Base-by-base conservation (phyloP, 1,140 invertebrate genomes). In the Brachionus asplanchnoidis region DNA sequence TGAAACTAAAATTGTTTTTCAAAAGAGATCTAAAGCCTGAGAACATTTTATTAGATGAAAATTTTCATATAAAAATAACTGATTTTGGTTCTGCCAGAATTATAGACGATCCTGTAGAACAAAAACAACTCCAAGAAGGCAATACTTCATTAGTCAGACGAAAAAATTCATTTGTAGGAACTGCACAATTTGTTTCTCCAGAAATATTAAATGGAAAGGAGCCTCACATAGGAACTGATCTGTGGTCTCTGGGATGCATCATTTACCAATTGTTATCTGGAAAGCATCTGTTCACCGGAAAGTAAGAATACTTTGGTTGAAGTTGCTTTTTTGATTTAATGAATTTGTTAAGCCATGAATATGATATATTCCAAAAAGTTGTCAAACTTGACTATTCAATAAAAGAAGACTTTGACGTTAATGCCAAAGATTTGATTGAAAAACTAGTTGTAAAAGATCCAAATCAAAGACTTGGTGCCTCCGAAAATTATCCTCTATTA, bases 221-320 rank as follows among this genome's bases (percentile, higher is more conserved):
- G 1, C 93, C 94, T 26, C 93, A 93, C 23, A 88, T 87, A 85
- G 90, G 89, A 88, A 95, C 95, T 6, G 97, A 99, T 90, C 91
- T 99, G n/a, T 99, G 97, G 97, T 97, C 97, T 0, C 91, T 98
- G 36, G 98, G 97, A 5, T 99, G 97, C 89, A 97, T 99, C 84
- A 91, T 99, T 60, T 99, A 96, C 90, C 97, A 99, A 91, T 97
- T 99, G 94, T 93, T 98, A 26, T 93, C 95, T 8, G 96, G 97
- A 4, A 87, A 94, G 86, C 95, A 95, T 36, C 97, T 97, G 0
- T 99, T 99, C 90, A 92, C 94, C 85, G 95, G 94, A 53, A 92
- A 90, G 92, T 93, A 89, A 88, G 90, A 12, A 40, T 36, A 0
- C 28, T 26, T 88, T 84, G 44, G 28, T n/a, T 83, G 36, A 20